Evolutionary conservation across 2,888 invertebrate species (phyloP), one percentile per base, ranked within the genome.

Genomic region (Cosmopolites sordidus): DNA sequence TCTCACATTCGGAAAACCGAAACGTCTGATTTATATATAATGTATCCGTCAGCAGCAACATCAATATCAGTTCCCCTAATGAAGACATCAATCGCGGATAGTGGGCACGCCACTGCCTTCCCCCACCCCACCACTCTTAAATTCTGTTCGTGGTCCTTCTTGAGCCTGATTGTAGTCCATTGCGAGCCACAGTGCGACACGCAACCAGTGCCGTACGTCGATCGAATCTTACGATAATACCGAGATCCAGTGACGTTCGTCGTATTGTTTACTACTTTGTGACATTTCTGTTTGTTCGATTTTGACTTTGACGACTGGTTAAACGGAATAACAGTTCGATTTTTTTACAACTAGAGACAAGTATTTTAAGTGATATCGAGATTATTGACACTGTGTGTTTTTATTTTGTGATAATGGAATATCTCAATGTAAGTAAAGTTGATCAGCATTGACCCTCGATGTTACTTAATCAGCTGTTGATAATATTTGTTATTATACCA

Each of bases 121-220:
- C 17, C 43, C 44, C 43, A 41, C 49, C 50, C 45, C 37, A 16
- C 42, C 46, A 14, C 18, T 45, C 42, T 54, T 49, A 38, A 43
- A 45, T 43, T 54, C 47, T 54, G 46, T 42, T 42, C 54, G 43
- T 46, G 49, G 54, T 43, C 46, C 45, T 50, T 50, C 47, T 12
- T 45, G 54, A 29, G 44, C 40, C 41, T 46, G 43, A 43, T 46
- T 42, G 41, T 47, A 54, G 54, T 54, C 50, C 30, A 50, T 54
- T 49, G 49, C 54, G 54, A 50, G 50, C 39, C 27, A 38, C 22
- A 54, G 38, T 50, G 46, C 42, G 29, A 50, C 39, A 43, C 54
- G 43, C 45, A 41, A 17, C 33, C 54, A 54, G 54, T 50, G 54
- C 49, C 50, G 38, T 46, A 54, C 54, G 54, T 54, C 33, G 33